phyloP scores from a whole-genome alignment of 30 jellyfish, hydroid and myxozoan species.

The Aurelia sp. region DNA sequence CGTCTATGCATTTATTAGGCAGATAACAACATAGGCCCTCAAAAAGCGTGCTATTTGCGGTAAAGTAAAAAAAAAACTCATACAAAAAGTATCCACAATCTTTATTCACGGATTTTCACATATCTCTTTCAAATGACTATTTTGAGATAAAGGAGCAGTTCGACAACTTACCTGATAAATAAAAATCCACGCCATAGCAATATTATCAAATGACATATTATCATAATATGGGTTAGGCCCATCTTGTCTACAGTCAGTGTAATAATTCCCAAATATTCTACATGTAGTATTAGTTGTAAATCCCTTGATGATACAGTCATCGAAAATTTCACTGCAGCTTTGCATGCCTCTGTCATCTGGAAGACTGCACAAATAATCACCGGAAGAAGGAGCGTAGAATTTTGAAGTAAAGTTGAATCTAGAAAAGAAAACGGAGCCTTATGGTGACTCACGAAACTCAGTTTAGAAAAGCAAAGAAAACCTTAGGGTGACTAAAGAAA shows the following conservation, averaged over 20 bases:
- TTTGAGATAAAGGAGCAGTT: not conserved
- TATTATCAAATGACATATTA: conserved; percentile 90
- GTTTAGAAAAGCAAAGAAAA: too few relatives aligned
- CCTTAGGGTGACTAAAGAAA: too few relatives aligned
- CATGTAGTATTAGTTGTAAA: conserved; percentile 45
- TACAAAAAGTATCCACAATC: too few relatives aligned
- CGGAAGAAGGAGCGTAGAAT: conserved; percentile 49
- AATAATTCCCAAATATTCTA: conserved; percentile 20
- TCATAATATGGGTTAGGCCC: conserved; percentile 93
- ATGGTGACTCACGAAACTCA: too few relatives aligned
- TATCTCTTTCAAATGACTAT: too few relatives aligned
- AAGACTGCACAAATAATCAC: conserved; percentile 66
- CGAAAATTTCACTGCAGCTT: conserved; percentile 47
- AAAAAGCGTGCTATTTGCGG: too few relatives aligned
- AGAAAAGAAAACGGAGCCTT: not conserved
- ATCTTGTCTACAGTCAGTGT: conserved; percentile 63
- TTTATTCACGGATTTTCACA: too few relatives aligned
- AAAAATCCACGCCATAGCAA: conserved; percentile 93
- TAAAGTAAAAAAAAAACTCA: too few relatives aligned
- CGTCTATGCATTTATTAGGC: too few relatives aligned
- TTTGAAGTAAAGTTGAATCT: conserved; percentile 17
- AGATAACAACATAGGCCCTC: too few relatives aligned
- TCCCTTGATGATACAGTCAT: conserved; percentile 17
- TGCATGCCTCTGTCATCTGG: conserved; percentile 67
- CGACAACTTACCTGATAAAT: conserved; percentile 80